Conservation (phyloP, 2,113 vertebrate species). For the Aldabrachelys gigantea region DNA sequence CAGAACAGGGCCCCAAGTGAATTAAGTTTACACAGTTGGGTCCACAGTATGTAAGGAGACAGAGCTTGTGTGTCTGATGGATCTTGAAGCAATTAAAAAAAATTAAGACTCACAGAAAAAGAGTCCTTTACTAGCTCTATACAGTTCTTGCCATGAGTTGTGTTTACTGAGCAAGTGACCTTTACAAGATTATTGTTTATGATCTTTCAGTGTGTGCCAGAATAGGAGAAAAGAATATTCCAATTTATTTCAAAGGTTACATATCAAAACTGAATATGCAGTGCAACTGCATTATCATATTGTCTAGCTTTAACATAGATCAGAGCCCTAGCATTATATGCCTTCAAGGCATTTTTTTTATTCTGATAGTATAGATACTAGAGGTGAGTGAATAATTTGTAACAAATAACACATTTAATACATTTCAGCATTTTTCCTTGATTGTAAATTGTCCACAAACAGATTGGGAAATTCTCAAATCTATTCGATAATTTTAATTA, state of each 20-base stretch:
- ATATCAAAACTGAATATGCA: conserved; percentile 81
- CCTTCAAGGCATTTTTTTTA: conserved; percentile 48
- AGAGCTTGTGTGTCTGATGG: neutral
- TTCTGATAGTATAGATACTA: conserved; percentile 19
- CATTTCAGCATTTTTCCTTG: neutral
- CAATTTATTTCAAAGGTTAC: conserved; percentile 89
- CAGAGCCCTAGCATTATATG: conserved; percentile 29
- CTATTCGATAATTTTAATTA: neutral
- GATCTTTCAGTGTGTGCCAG: conserved; percentile 69
- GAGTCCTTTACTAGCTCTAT: conserved; percentile 55
- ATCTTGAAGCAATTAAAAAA: conserved; percentile 42
- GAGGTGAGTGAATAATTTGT: neutral
- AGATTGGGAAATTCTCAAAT: neutral
- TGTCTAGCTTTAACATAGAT: conserved; percentile 68
- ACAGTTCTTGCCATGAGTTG: conserved; percentile 55
- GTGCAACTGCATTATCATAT: conserved; percentile 76
- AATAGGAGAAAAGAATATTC: conserved; percentile 78
- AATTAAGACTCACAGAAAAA: conserved; percentile 44
- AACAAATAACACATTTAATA: neutral
- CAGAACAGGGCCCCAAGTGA: neutral
- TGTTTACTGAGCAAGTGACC: conserved; percentile 76
- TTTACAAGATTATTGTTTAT: conserved; percentile 84
- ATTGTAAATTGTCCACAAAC: neutral
- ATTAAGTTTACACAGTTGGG: neutral
- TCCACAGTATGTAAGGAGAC: neutral